Conservation (phyloP, 2,797 vertebrate genomes). For the Bradypodion ventrale region DNA sequence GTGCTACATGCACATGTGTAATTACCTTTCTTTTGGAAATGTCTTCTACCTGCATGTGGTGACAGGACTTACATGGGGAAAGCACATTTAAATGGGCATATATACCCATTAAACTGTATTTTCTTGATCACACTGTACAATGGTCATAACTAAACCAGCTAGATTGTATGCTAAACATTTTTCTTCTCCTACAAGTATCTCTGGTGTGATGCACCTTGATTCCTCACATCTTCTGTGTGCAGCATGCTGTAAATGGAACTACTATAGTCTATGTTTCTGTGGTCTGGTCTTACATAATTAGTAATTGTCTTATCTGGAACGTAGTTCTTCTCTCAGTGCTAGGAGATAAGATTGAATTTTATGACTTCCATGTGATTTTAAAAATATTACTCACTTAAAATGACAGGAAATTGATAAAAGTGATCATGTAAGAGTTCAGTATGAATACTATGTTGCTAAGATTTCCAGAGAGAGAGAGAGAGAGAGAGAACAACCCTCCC, state of each 20-base stretch:
- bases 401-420: not conserved
- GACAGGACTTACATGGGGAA: too few relatives aligned
- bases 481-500: too few relatives aligned
- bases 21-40: not conserved
- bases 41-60: not conserved
- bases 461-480: too few relatives aligned
- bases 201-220: conserved; percentile 8
- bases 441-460: not conserved
- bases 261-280: conserved; percentile 1
- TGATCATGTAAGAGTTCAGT: not conserved
- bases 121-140: not conserved
- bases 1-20: not conserved
- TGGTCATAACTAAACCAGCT: conserved; percentile 15
- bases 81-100: too few relatives aligned
- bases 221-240: conserved; percentile 14
- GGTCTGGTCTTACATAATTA: not conserved
- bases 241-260: conserved; percentile 13
- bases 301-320: not conserved
- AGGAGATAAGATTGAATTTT: not conserved
- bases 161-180: conserved; percentile 2
- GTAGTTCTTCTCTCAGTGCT: not conserved
- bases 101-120: too few relatives aligned
- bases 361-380: not conserved
- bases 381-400: not conserved
- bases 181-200: conserved; percentile 27